Percentiles rank a stretch among this genome's conserved stretches.
Conservation (phyloP, 2,797 vertebrate species). For the Gallinago stenura region DNA sequence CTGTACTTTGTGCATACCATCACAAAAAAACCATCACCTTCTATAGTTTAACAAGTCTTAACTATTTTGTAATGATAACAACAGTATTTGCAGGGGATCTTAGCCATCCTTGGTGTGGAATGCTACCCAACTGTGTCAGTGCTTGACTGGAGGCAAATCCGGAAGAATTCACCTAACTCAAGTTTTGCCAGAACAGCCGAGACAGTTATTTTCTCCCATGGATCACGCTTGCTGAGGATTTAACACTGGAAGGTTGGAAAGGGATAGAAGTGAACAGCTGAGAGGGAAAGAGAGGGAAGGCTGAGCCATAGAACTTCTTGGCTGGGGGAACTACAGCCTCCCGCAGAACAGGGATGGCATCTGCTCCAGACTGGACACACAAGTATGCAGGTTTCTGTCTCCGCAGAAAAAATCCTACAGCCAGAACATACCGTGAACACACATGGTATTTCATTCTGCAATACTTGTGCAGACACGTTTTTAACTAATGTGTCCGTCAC, state of each 20-base stretch:
- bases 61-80: neutral
- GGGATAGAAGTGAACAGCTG: neutral
- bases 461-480: neutral
- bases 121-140: neutral
- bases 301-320: neutral
- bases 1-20: neutral
- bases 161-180: neutral
- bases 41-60: neutral
- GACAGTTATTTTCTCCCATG: neutral
- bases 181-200: neutral
- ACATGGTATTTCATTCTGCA: neutral
- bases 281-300: neutral
- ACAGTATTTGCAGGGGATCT: neutral
- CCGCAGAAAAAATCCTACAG: neutral
- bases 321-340: neutral
- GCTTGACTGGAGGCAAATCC: neutral
- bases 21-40: neutral
- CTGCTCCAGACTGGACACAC: neutral
- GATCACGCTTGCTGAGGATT: neutral
- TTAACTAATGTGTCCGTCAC: neutral
- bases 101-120: rapidly evolving
- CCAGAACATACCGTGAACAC: neutral
- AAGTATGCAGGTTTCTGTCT: neutral
- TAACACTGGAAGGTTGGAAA: neutral
- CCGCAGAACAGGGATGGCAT: neutral